Percentiles rank a stretch among this genome's conserved stretches.
phyloP scores from a whole-genome alignment of 2,113 vertebrate genomes.

The Pachypanchax playfairii region DNA sequence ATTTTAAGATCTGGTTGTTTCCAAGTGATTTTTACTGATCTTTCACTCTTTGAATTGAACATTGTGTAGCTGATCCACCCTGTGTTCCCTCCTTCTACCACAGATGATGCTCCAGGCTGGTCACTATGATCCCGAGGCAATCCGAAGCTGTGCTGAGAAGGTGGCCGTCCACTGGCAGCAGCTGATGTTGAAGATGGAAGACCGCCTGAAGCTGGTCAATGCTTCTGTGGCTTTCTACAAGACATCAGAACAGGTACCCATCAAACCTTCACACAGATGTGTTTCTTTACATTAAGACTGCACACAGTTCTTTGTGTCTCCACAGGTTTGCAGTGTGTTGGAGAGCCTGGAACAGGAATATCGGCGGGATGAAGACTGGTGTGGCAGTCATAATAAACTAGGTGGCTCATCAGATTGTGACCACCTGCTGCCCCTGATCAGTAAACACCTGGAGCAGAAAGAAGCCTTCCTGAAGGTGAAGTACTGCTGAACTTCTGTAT shows the following conservation, averaged over 20 bases:
- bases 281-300: neutral
- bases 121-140: constrained; percentile 93
- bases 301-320: neutral
- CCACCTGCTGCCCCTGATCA: constrained; percentile 95
- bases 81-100: neutral
- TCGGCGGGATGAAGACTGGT: constrained; percentile 96
- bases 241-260: constrained; percentile 93
- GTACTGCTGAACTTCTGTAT: neutral
- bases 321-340: constrained; percentile 94
- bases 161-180: constrained; percentile 98
- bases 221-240: constrained; percentile 99
- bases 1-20: too few species aligned
- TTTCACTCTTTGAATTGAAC: too few species aligned
- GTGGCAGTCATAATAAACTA: constrained; percentile 93
- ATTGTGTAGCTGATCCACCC: too few species aligned
- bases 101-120: constrained; percentile 89
- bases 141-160: constrained; percentile 93
- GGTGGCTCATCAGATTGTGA: constrained; percentile 88
- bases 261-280: neutral
- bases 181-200: constrained; percentile 99
- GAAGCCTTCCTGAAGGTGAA: constrained; percentile 90
- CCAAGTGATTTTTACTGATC: too few species aligned
- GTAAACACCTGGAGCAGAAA: constrained; percentile 98
- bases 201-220: constrained; percentile 96
- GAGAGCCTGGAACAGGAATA: constrained; percentile 98